Conservation (phyloP, 2,888 invertebrate genomes). For the Thereva unica region DNA sequence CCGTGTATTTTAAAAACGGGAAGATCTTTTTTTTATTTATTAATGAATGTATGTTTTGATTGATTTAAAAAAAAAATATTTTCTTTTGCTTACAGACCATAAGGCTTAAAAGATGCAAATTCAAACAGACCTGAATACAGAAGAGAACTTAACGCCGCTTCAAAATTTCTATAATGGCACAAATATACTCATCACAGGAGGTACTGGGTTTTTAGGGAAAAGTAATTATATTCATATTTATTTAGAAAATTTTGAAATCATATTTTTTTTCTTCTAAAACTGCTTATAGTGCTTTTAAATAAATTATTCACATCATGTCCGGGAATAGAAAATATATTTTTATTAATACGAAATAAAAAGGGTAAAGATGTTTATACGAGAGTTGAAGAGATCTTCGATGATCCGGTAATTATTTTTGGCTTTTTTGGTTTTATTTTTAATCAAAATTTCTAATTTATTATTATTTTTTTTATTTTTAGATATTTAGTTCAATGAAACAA, state of each 20-base stretch:
- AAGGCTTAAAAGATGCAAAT: slow-evolving; percentile 36
- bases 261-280: slow-evolving; percentile 3
- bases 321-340: slow-evolving; percentile 61
- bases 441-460: slow-evolving; percentile 8
- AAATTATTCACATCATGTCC: slow-evolving; percentile 64
- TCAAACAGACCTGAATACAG: slow-evolving; percentile 34
- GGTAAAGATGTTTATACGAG: slow-evolving; percentile 68
- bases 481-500: slow-evolving; percentile 60
- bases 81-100: slow-evolving; percentile 5
- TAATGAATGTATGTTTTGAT: background rate
- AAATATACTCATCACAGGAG: slow-evolving; percentile 66
- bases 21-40: background rate
- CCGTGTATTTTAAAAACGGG: too few species aligned
- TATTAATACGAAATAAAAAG: slow-evolving; percentile 64
- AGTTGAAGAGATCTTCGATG: slow-evolving; percentile 70
- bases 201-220: slow-evolving; percentile 59
- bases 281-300: slow-evolving; percentile 60
- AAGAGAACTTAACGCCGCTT: slow-evolving; percentile 53
- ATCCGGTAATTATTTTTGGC: slow-evolving; percentile 60
- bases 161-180: slow-evolving; percentile 64
- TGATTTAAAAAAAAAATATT: background rate
- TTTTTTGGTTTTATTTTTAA: slow-evolving; percentile 18
- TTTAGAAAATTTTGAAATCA: background rate
- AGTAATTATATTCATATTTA: slow-evolving; percentile 41
- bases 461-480: slow-evolving; percentile 47